Evolutionary conservation across 2,888 invertebrate species (phyloP).

Genomic region (Patella ulyssiponensis): DNA sequence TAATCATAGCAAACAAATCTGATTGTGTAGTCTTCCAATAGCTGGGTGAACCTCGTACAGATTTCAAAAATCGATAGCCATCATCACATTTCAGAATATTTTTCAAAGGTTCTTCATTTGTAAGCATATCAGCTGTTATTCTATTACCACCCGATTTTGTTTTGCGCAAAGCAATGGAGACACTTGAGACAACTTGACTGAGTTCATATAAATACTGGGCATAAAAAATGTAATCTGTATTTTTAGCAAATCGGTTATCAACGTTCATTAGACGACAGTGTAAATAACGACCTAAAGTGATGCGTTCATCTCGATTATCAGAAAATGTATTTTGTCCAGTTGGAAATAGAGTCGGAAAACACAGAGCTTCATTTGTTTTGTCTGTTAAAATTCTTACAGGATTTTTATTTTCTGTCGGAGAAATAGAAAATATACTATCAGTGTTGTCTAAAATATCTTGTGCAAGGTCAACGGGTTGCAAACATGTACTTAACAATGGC

Average conservation of each 20-base stretch:
- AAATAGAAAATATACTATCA: slow-evolving; percentile 28
- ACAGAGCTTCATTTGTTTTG: slow-evolving; percentile 22
- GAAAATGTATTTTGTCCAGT: slow-evolving; percentile 17
- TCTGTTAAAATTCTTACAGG: slow-evolving; percentile 25
- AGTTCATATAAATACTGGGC: slow-evolving; percentile 32
- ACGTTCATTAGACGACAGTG: slow-evolving; percentile 20
- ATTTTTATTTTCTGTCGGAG: slow-evolving; percentile 32
- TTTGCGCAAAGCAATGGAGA: slow-evolving; percentile 21
- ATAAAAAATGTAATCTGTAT: slow-evolving; percentile 29
- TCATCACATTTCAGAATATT: slow-evolving; percentile 19
- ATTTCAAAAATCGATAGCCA: slow-evolving; percentile 31
- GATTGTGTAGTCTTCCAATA: slow-evolving; percentile 17
- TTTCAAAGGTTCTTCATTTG: slow-evolving; percentile 15
- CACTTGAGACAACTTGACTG: slow-evolving; percentile 16
- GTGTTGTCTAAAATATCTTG: slow-evolving; percentile 17
- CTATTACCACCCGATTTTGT: background rate
- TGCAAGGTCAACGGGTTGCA: no score
- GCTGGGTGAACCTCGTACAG: slow-evolving; percentile 17
- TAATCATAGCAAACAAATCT: slow-evolving; percentile 42
- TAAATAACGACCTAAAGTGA: slow-evolving; percentile 22
- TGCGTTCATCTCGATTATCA: slow-evolving; percentile 9
- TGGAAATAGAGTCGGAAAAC: slow-evolving; percentile 33
- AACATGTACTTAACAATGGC: no score
- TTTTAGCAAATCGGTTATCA: slow-evolving; percentile 26
- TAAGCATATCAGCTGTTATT: slow-evolving; percentile 22